Evolutionary conservation across 2,888 invertebrate species (phyloP).

Genomic region (Lagria hirta): DNA sequence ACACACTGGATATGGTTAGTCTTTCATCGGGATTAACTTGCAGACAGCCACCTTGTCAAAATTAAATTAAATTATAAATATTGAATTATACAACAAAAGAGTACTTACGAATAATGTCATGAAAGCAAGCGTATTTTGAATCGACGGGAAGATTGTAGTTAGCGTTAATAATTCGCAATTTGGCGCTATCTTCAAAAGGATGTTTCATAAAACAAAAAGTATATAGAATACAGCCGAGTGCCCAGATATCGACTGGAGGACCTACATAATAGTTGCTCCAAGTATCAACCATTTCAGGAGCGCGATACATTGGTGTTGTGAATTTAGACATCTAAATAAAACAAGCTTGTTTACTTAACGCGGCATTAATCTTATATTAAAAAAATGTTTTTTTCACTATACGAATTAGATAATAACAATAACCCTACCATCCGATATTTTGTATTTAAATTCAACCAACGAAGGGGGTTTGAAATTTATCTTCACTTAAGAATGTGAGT

Average conservation of each 20-base stretch:
- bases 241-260: constrained; percentile 92
- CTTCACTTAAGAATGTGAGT: no score
- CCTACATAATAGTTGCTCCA: constrained; percentile 96
- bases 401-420: no score
- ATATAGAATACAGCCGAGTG: constrained; percentile 93
- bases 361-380: no score
- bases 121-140: constrained; percentile 79
- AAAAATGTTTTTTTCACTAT: no score
- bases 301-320: constrained; percentile 94
- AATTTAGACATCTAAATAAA: constrained; percentile 68
- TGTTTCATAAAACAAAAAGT: constrained; percentile 90
- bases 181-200: constrained; percentile 95
- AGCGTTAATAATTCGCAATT: constrained; percentile 93
- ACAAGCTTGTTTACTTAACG: constrained; percentile 1
- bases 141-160: constrained; percentile 88
- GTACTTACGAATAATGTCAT: constrained; percentile 82
- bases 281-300: constrained; percentile 97
- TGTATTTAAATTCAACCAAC: no score
- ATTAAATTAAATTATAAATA: constrained; percentile 24
- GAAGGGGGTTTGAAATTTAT: no score
- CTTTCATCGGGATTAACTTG: constrained; percentile 81
- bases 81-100: constrained; percentile 22
- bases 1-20: constrained; percentile 73
- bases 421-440: no score
- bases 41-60: constrained; percentile 70